phyloP scores from a whole-genome alignment of 2,888 invertebrate species.

The Halictus ligatus region DNA sequence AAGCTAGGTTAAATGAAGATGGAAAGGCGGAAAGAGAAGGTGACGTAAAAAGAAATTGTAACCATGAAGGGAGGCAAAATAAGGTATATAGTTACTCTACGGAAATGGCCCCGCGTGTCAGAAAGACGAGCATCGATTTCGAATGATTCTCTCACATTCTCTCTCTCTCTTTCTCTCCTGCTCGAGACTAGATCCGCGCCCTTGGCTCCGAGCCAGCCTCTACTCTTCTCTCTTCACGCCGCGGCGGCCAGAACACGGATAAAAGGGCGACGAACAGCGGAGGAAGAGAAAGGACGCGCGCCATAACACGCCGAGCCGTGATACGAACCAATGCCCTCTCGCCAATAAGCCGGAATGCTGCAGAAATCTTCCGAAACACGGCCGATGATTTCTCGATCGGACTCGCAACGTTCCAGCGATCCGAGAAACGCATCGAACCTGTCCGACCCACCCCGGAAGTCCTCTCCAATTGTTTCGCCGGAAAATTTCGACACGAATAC shows the following conservation, averaged over 20 bases:
- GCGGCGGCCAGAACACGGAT: slow-evolving; percentile 24
- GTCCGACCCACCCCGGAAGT: background rate
- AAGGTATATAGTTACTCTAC: too few relatives aligned
- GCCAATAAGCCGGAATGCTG: slow-evolving; percentile 41
- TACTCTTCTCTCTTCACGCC: slow-evolving; percentile 31
- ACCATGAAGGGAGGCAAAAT: too few relatives aligned
- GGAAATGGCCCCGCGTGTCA: background rate
- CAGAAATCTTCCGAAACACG: slow-evolving; percentile 37
- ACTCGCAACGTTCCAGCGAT: background rate
- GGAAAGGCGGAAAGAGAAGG: too few relatives aligned
- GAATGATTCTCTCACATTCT: slow-evolving; percentile 24
- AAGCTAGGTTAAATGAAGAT: too few relatives aligned
- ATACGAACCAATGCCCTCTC: slow-evolving; percentile 52
- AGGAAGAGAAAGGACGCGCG: slow-evolving; percentile 31
- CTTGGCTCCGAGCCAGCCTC: slow-evolving; percentile 48
- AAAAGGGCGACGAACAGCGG: slow-evolving; percentile 16
- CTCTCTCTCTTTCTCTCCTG: slow-evolving; percentile 19
- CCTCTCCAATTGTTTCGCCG: background rate
- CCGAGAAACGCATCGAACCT: background rate
- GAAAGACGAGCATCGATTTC: slow-evolving; percentile 46
- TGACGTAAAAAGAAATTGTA: too few relatives aligned
- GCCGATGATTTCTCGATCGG: slow-evolving; percentile 4
- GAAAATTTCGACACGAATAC: background rate
- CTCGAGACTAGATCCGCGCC: slow-evolving; percentile 30
- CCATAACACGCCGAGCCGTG: slow-evolving; percentile 39